These are phyloP conservation scores for Neoscelio sp. DNA, from an alignment of 2,888 invertebrate genomes.

Conservation along the genomic window DNA sequence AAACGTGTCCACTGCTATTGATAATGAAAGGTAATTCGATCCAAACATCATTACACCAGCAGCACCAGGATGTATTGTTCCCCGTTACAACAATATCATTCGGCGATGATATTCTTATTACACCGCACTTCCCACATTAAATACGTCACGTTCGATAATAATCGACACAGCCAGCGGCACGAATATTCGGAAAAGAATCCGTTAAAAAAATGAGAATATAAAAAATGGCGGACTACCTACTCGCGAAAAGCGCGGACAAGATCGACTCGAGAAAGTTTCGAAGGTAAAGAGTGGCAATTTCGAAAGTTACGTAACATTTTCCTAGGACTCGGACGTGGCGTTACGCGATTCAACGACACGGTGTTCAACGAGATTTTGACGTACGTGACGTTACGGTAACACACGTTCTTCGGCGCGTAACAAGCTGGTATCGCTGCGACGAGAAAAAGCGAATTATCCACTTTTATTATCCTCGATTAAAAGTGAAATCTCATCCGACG, in stretches of 20 bases:
- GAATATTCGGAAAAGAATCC: conserved; percentile 41
- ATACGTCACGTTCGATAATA: conserved; percentile 45
- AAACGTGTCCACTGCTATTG: conserved; percentile 47
- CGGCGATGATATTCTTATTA: conserved; percentile 40
- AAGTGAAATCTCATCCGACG: too few relatives aligned
- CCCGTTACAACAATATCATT: conserved; percentile 47
- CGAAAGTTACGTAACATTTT: conserved; percentile 34
- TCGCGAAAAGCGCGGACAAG: conserved; percentile 35
- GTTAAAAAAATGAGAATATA: too few relatives aligned
- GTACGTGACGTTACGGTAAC: conserved; percentile 34
- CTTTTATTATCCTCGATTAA: too few relatives aligned
- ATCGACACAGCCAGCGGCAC: conserved; percentile 27
- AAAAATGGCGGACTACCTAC: conserved; percentile 51
- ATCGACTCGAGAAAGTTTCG: conserved; percentile 34
- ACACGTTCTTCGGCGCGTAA: too few relatives aligned
- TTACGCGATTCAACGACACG: conserved; percentile 23
- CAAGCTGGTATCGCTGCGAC: too few relatives aligned
- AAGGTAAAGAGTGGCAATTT: conserved; percentile 19
- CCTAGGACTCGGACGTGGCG: neutral
- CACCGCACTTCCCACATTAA: conserved; percentile 49
- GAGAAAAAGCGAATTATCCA: too few relatives aligned
- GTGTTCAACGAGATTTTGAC: conserved; percentile 37
- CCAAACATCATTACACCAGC: conserved; percentile 57
- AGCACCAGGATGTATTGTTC: conserved; percentile 45
- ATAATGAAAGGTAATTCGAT: conserved; percentile 61